Conservation (phyloP, 2,797 vertebrate species). For the Sebastes glaucus region DNA sequence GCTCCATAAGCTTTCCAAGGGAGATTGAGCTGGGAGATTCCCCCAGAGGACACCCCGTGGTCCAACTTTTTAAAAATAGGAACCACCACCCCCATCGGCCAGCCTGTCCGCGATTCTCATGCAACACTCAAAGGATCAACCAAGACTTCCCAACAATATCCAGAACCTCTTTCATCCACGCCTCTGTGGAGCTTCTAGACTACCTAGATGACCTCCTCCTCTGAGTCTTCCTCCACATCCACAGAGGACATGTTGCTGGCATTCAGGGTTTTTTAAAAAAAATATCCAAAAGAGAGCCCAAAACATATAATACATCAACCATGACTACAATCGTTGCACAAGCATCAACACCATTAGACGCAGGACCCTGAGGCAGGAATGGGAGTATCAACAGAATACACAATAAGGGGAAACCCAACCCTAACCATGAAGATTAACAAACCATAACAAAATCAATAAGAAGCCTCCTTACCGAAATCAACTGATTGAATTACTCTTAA, state of each 20-base stretch:
- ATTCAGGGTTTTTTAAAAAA: not conserved
- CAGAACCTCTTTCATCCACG: not conserved
- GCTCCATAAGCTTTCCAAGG: not conserved
- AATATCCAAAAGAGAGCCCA: not conserved
- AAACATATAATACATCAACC: not conserved
- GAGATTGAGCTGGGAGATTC: not conserved
- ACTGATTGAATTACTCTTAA: slow-evolving; percentile 64
- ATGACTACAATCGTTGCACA: not conserved
- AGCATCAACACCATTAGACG: not conserved
- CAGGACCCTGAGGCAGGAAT: not conserved
- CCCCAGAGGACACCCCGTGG: not conserved
- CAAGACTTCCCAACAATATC: not conserved
- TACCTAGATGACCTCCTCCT: not conserved
- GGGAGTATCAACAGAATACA: slow-evolving; percentile 26
- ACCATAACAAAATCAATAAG: slow-evolving; percentile 47
- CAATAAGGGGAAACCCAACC: slow-evolving; percentile 33
- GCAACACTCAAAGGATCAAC: not conserved
- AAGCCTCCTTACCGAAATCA: slow-evolving; percentile 32
- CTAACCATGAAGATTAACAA: slow-evolving; percentile 2
- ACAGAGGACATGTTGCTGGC: not conserved
- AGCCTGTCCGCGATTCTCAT: not conserved
- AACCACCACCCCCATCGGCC: not conserved
- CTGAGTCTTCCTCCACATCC: not conserved
- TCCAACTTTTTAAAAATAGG: not conserved
- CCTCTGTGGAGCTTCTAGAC: not conserved